Evolutionary conservation across 2,888 invertebrate genomes (phyloP).

Genomic region (Eudemis profundana): DNA sequence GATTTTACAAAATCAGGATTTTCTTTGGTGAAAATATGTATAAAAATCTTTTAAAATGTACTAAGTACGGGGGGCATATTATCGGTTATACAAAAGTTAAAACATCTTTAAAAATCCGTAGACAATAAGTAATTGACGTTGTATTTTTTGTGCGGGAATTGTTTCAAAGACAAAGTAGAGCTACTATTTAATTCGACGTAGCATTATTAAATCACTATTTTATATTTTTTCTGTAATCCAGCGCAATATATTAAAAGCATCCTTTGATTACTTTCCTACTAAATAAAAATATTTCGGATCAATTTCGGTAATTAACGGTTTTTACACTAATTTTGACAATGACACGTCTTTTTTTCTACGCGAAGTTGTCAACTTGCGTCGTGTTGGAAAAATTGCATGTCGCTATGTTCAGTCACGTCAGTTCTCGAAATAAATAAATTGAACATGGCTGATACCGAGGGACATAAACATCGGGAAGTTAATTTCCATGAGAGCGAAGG

Average conservation of each 20-base stretch:
- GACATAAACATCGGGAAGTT: slow-evolving; percentile 81
- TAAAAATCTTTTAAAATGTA: neutral
- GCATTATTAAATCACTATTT: neutral
- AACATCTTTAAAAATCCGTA: slow-evolving; percentile 10
- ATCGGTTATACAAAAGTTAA: neutral
- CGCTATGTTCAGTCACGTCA: slow-evolving; percentile 83
- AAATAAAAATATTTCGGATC: neutral
- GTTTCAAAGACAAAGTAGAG: slow-evolving; percentile 3
- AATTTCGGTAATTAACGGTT: slow-evolving; percentile 31
- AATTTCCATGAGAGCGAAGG: slow-evolving; percentile 83
- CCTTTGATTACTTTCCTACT: neutral
- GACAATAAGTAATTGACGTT: neutral
- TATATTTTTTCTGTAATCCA: neutral
- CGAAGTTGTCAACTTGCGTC: slow-evolving; percentile 75
- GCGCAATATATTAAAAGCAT: neutral
- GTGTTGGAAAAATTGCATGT: slow-evolving; percentile 81
- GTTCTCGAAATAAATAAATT: slow-evolving; percentile 82
- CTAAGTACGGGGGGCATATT: no score
- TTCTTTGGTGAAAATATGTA: neutral
- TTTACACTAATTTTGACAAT: slow-evolving; percentile 59
- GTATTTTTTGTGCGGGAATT: neutral
- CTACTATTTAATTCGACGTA: neutral
- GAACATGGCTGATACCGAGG: slow-evolving; percentile 83
- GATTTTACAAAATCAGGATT: no score
- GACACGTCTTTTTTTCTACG: slow-evolving; percentile 70